phyloP scores from a whole-genome alignment of 92 coral and sea anemone species.

The Parazoanthus swiftii region DNA sequence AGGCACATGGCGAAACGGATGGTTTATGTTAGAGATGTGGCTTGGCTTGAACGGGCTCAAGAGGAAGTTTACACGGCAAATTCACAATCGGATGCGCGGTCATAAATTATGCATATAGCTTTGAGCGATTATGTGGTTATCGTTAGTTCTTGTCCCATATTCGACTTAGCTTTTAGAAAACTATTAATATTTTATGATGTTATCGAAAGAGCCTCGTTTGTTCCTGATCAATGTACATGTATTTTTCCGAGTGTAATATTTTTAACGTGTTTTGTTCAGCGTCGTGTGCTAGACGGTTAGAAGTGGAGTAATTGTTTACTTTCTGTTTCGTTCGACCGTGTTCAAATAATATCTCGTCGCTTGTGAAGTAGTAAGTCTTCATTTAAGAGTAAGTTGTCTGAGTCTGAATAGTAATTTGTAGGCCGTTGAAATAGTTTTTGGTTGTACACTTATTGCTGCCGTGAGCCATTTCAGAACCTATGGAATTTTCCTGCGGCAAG shows the following conservation, averaged over 20 bases:
- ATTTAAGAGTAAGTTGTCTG: no score
- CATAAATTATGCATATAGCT: conserved; percentile 36
- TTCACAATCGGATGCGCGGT: conserved; percentile 27
- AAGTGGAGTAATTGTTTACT: neutral
- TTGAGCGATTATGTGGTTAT: conserved; percentile 22
- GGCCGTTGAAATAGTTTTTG: neutral
- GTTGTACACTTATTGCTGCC: neutral
- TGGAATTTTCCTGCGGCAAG: neutral
- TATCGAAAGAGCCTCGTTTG: neutral
- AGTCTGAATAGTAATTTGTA: no score
- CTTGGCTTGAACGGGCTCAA: neutral
- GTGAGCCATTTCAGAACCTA: neutral
- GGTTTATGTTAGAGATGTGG: conserved; percentile 13
- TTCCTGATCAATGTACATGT: neutral
- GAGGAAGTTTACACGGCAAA: conserved; percentile 4
- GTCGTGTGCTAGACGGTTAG: neutral
- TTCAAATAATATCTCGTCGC: neutral
- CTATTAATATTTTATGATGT: conserved; percentile 39
- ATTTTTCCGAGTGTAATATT: neutral
- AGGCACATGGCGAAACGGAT: conserved; percentile 22
- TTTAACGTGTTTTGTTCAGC: neutral
- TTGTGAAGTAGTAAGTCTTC: neutral
- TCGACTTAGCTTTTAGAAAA: neutral
- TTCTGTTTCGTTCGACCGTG: neutral
- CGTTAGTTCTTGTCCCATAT: neutral